phyloP scores from a whole-genome alignment of 2,797 vertebrate genomes.

The Coregonus ussuriensis region DNA sequence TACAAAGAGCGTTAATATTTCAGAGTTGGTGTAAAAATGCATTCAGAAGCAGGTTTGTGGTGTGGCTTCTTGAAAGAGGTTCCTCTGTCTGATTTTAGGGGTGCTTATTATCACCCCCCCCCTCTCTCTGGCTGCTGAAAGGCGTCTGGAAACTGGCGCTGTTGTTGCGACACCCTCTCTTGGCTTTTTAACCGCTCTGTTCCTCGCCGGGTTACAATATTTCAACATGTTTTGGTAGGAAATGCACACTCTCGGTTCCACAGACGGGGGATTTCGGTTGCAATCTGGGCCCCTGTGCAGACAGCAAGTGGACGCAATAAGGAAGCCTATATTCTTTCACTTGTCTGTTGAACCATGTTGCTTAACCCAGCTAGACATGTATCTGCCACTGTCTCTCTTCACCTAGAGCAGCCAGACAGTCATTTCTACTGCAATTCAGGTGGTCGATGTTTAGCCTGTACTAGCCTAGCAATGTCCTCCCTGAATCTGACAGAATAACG shows the following conservation, averaged over 20 bases:
- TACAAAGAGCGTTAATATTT: slow-evolving; percentile 77
- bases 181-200: slow-evolving; percentile 37
- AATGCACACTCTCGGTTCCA: slow-evolving; percentile 41
- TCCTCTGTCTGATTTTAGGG: slow-evolving; percentile 62
- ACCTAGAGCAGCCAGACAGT: too few species aligned
- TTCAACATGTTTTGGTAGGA: slow-evolving; percentile 44
- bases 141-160: slow-evolving; percentile 36
- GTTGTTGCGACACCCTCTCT: slow-evolving; percentile 54
- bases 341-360: slow-evolving; percentile 50
- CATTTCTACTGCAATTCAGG: too few species aligned
- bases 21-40: slow-evolving; percentile 73
- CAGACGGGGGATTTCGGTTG: slow-evolving; percentile 40
- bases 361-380: too few species aligned
- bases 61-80: slow-evolving; percentile 66
- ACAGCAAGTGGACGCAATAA: slow-evolving; percentile 10
- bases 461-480: too few species aligned
- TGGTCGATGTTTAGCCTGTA: too few species aligned
- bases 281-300: slow-evolving; percentile 36
- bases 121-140: slow-evolving; percentile 52
- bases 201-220: slow-evolving; percentile 49
- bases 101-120: slow-evolving; percentile 63
- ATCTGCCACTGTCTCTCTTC: too few species aligned
- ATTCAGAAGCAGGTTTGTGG: slow-evolving; percentile 69
- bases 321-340: slow-evolving; percentile 22
- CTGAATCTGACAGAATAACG: too few species aligned